A percentile compares a stretch with the other conserved stretches of the same genome.
These are phyloP conservation scores for Ips nitidus DNA, from an alignment of 1,140 invertebrate genomes.

Conservation along the genomic window DNA sequence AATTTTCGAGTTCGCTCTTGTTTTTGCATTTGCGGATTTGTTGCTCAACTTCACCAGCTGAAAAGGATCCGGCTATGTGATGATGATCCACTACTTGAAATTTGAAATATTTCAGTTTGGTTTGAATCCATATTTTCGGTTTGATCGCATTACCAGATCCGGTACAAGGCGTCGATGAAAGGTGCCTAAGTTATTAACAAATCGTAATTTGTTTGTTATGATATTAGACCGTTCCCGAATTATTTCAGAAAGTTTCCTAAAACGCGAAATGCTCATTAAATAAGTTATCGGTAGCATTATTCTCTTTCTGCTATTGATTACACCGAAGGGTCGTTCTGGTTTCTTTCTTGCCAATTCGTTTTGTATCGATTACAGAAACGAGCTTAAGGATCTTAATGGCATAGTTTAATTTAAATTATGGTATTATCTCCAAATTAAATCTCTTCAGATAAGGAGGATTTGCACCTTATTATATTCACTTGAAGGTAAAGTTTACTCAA, in stretches of 20 bases:
- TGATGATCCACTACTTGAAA: too few species aligned
- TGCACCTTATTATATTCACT: constrained; percentile 28
- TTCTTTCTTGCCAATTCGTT: constrained; percentile 33
- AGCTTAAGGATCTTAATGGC: constrained; percentile 27
- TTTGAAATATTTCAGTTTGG: too few species aligned
- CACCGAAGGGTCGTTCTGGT: constrained; percentile 20
- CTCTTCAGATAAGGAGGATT: constrained; percentile 14
- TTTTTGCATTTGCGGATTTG: not conserved
- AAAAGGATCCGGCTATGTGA: too few species aligned
- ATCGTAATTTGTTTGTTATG: too few species aligned
- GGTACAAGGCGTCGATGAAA: too few species aligned
- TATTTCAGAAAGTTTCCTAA: constrained; percentile 20
- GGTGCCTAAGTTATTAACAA: too few species aligned
- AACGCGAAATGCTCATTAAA: constrained; percentile 34
- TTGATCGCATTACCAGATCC: too few species aligned
- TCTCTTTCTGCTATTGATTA: constrained; percentile 33
- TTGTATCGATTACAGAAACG: constrained; percentile 31
- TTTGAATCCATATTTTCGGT: too few species aligned
- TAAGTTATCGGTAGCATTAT: constrained; percentile 34
- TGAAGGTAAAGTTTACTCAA: not conserved
- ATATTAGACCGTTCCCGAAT: not conserved
- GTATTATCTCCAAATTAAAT: constrained; percentile 25
- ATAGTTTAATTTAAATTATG: constrained; percentile 34
- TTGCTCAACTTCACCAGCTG: too few species aligned
- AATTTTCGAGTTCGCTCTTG: constrained; percentile 11